These are phyloP conservation scores for Serilophus lunatus DNA, from an alignment of 2,113 vertebrate species.

Conservation along the genomic window DNA sequence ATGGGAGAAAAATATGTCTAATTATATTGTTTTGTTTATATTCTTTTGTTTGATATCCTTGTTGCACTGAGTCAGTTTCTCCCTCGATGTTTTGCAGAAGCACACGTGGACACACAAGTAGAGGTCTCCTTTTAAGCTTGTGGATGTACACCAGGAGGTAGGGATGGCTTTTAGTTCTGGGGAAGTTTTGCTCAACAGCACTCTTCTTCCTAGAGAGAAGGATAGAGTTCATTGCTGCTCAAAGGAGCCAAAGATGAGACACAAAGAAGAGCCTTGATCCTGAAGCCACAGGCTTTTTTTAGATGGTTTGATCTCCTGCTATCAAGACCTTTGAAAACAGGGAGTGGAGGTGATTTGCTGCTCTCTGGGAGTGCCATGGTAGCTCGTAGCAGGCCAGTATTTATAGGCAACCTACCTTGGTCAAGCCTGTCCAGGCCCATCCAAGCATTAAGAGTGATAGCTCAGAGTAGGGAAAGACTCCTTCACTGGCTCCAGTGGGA, in stretches of 20 bases:
- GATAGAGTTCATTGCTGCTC: neutral
- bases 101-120: neutral
- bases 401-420: neutral
- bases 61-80: neutral
- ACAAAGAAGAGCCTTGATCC: neutral
- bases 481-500: neutral
- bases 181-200: neutral
- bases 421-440: neutral
- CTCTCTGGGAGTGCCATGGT: neutral
- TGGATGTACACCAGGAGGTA: neutral
- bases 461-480: neutral
- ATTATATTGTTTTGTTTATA: conserved; percentile 4
- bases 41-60: neutral
- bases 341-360: neutral
- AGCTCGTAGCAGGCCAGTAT: neutral
- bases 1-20: neutral
- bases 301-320: neutral
- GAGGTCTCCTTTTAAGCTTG: neutral
- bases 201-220: neutral
- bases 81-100: neutral
- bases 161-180: neutral
- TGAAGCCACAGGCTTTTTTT: neutral
- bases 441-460: neutral
- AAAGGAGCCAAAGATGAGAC: neutral
- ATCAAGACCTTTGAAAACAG: neutral